Evolutionary conservation across 1,140 invertebrate genomes (phyloP), one percentile per base, ranked within the genome.

Genomic region (Apis florea): DNA sequence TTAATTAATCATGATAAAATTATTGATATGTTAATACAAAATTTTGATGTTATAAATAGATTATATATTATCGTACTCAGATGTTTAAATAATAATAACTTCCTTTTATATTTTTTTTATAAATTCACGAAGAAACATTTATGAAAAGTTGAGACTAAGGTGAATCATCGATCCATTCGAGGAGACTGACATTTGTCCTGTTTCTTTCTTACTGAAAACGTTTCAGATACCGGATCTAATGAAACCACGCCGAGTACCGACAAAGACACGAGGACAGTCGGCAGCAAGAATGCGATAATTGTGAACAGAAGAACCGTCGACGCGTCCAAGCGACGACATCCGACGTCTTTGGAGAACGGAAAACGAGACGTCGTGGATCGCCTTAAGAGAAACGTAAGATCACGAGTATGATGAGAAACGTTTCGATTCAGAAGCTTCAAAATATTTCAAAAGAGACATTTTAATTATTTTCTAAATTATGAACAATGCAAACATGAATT

Each of bases 201-300:
- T 21, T 56, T 31, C 15, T 63, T 24, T 68, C 77, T 64, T 63
- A 54, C 21, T 17, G 72, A 53, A 74, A 83, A 85, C 69, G 77
- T 83, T 88, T 82, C 78, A 88, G 88, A 83, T 77, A 58, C 59
- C 40, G 61, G 53, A 74, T 70, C 67, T 87, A 86, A 88, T 85
- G 79, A 86, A 85, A 87, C 59, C 70, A 68, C 68, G 66, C 76
- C 54, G 69, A 56, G 24, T 53, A 66, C 17, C 64, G 67, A 79
- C 53, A 82, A 74, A 63, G 79, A 71, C 81, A 47, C 66, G 64
- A 72, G 61, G 69, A 83, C 61, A 73, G 70, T 54, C 64, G 56
- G 19, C 24, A 56, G 66, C 53, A 89, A 59, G 79, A 90, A 89
- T 90, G 83, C 84, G 87, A 86, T 90, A 90, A 90, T 89, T 90